phyloP scores from a whole-genome alignment of 2,797 vertebrate species.

The Delichon dasypus region DNA sequence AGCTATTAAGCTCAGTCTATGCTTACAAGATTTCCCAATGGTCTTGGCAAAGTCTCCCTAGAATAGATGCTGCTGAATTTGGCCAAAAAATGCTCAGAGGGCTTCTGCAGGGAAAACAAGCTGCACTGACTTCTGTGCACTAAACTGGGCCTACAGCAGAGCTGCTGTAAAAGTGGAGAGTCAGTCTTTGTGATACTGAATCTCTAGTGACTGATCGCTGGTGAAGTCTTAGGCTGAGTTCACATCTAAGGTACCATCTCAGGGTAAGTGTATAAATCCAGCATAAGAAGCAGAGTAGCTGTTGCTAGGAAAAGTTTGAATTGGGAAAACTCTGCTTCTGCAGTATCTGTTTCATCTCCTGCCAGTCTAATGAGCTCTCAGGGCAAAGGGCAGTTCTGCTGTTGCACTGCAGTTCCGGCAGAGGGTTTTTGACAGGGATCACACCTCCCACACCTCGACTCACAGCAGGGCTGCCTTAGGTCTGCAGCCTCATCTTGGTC shows the following conservation, averaged over 20 bases:
- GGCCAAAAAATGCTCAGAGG: background rate
- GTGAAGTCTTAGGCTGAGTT: background rate
- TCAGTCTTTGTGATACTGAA: background rate
- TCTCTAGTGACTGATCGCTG: background rate
- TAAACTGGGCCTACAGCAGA: background rate
- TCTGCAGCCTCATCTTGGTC: rapidly evolving
- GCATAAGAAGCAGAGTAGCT: background rate
- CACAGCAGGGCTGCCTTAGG: background rate
- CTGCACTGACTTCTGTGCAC: background rate
- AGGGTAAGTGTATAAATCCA: background rate
- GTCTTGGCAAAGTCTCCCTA: background rate
- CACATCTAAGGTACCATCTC: background rate
- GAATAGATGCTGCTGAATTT: background rate
- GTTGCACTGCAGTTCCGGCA: background rate
- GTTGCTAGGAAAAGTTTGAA: background rate
- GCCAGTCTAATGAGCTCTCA: background rate
- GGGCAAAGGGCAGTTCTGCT: background rate
- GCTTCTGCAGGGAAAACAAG: background rate
- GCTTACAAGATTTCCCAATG: background rate
- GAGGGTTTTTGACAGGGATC: background rate
- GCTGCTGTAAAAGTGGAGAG: background rate
- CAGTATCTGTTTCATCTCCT: background rate
- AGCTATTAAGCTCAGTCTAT: background rate
- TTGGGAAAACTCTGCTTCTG: background rate
- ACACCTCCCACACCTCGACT: background rate